phyloP scores from a whole-genome alignment of 2,797 vertebrate species.

The Phrynocephalus guinanensis region DNA sequence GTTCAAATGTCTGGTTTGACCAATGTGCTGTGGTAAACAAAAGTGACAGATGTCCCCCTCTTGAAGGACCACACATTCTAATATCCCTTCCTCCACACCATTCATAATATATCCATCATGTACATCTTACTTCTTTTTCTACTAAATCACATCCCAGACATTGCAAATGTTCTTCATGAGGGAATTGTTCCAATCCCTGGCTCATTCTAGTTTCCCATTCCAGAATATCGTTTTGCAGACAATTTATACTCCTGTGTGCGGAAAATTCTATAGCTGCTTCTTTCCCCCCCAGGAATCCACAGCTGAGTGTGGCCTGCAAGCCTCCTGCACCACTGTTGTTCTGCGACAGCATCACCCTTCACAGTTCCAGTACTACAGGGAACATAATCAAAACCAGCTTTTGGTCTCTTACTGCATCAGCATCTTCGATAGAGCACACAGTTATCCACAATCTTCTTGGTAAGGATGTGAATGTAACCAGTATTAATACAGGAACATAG shows the following conservation, averaged over 20 bases:
- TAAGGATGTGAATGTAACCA: not conserved
- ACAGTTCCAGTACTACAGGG: not conserved
- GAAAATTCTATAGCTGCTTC: not conserved
- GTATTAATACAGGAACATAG: not conserved
- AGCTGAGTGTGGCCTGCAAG: not conserved
- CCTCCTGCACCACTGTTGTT: too few species aligned
- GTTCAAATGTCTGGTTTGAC: too few species aligned
- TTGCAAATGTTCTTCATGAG: not conserved
- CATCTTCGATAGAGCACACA: not conserved
- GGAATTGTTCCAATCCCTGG: not conserved
- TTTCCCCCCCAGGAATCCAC: not conserved
- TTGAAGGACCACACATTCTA: too few species aligned
- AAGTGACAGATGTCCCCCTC: too few species aligned
- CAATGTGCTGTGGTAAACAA: too few species aligned
- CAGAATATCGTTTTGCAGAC: not conserved
- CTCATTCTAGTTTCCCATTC: too few species aligned
- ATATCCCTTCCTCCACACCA: too few species aligned
- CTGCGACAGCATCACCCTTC: not conserved
- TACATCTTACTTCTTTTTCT: not conserved
- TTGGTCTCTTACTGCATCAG: not conserved
- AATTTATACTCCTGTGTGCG: not conserved
- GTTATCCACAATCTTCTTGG: not conserved
- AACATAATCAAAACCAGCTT: slow-evolving; percentile 21
- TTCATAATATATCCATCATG: not conserved
- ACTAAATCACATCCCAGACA: not conserved